Evolutionary conservation across 2,888 invertebrate species (phyloP), one percentile per base, ranked within the genome.

Genomic region (Eupithecia vulgata): DNA sequence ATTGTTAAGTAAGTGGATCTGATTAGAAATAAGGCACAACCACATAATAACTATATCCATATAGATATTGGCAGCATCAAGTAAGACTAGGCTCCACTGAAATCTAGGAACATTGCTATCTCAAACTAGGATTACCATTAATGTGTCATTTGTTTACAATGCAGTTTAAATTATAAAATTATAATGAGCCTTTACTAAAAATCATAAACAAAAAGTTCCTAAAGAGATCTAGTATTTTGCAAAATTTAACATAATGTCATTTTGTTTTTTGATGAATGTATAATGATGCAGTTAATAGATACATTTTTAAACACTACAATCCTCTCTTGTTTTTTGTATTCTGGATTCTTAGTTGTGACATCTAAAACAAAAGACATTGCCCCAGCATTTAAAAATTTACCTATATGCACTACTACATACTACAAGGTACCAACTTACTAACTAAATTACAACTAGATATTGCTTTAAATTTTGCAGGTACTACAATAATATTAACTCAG

Each of bases 11-110:
- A 52, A 52, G 48, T 82, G 79, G 82, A 83, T 86, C 80, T 80
- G 81, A 81, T 82, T 61, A 83, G 80, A 88, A 88, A 88, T 92
- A 93, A 93, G 93, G 92, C 93, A 93, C 93, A 92, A 91, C 89
- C 89, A 86, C 85, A 86, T 82, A 67, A 68, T 64, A 69, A 70
- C 57, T 67, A 34, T 62, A 7, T 67, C 37, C 71, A 57, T 42
- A 64, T 42, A 25, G 8, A 13, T 57, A 48, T 52, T 67, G 48
- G 48, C 30, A 67, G 52, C 52, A 21, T 30, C 13, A 67, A 52
- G 21, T 45, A 66, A 45, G 25, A 45, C 15, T 42, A 64, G 57
- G 65, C 65, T 66, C 57, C 59, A 66, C 57, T 59, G 30, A 8
- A 13, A 57, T 52, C 21, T n/a, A 67, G 67, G 66, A 66, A 45